Conservation (phyloP, 2,113 vertebrate genomes). For the Gobiocypris rarus region DNA sequence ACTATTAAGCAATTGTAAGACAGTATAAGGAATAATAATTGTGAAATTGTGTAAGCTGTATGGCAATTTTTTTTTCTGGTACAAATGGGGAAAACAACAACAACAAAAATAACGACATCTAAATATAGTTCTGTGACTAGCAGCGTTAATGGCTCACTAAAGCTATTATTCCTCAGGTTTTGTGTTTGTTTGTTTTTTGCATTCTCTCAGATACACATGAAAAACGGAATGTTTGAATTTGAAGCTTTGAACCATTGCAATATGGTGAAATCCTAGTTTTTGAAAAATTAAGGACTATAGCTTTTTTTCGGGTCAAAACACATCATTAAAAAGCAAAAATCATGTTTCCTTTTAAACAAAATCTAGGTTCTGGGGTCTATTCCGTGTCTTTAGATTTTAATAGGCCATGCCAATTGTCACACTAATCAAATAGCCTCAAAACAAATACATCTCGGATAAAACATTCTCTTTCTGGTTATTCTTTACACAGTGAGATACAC, state of each 20-base stretch:
- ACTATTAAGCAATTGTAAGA: not conserved
- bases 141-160: not conserved
- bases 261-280: not conserved
- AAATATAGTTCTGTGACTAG: not conserved
- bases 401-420: not conserved
- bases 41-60: not conserved
- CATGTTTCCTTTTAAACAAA: not conserved
- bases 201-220: conserved; percentile 1
- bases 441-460: not conserved
- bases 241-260: conserved; percentile 1
- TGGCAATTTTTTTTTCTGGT: not conserved
- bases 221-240: not conserved
- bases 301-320: not conserved
- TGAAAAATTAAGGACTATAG: not conserved
- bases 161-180: not conserved
- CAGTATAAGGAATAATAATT: not conserved
- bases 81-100: not conserved
- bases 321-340: conserved; percentile 6
- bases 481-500: not conserved
- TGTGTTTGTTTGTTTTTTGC: not conserved
- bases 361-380: conserved; percentile 9
- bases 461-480: not conserved
- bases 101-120: not conserved
- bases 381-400: conserved; percentile 11
- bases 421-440: conserved; percentile 15